These are phyloP conservation scores for Zosterops pallidus DNA, from an alignment of 2,113 vertebrate species.

Conservation along the genomic window DNA sequence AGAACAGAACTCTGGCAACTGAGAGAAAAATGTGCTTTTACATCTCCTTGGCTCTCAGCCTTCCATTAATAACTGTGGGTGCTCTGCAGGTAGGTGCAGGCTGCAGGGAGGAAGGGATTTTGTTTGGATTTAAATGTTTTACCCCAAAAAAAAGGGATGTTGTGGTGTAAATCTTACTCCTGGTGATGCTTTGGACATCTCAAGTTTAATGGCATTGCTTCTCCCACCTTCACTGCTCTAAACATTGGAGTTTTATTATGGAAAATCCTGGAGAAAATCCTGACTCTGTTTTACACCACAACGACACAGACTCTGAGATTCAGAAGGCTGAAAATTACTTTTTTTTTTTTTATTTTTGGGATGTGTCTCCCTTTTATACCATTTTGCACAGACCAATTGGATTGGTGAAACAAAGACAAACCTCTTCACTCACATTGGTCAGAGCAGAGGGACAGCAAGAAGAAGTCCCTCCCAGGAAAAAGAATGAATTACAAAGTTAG, in stretches of 20 bases:
- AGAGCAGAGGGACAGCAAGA: too few relatives aligned
- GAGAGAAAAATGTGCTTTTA: background rate
- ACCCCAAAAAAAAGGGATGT: background rate
- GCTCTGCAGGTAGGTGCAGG: background rate
- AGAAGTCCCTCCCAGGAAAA: too few relatives aligned
- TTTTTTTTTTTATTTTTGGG: too few relatives aligned
- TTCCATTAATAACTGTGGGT: background rate
- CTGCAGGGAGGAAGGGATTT: background rate
- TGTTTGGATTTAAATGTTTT: background rate
- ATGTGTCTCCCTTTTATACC: too few relatives aligned
- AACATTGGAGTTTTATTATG: accelerated
- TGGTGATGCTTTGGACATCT: too few relatives aligned
- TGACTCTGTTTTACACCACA: too few relatives aligned
- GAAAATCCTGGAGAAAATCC: background rate
- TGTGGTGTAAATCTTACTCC: background rate
- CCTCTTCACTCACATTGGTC: too few relatives aligned
- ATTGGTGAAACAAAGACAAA: too few relatives aligned
- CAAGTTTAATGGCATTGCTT: background rate
- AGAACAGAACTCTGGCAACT: background rate
- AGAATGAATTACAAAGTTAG: too few relatives aligned
- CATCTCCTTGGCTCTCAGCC: background rate
- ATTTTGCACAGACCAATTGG: too few relatives aligned
- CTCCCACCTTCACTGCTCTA: accelerated
- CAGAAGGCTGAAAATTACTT: too few relatives aligned
- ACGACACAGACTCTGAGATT: too few relatives aligned